These are phyloP conservation scores for Theristus sp. DNA, from an alignment of 2,888 invertebrate genomes.

Conservation along the genomic window DNA sequence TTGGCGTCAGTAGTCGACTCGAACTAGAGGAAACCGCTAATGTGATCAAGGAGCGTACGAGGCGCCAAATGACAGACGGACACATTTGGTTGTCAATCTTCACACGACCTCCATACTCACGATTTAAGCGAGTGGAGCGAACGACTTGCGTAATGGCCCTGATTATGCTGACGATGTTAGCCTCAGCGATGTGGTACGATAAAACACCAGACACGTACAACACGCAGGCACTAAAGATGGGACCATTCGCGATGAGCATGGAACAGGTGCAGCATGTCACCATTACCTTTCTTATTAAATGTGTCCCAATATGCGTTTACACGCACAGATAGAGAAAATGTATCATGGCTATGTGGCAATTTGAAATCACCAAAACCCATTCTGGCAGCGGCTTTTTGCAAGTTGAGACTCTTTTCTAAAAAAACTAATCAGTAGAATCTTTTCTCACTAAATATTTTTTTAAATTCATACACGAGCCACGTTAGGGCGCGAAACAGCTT, in stretches of 20 bases:
- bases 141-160: slow-evolving; percentile 37
- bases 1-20: slow-evolving; percentile 35
- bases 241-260: slow-evolving; percentile 35
- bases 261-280: too few species aligned
- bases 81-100: slow-evolving; percentile 38
- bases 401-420: too few species aligned
- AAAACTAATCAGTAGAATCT: too few species aligned
- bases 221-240: slow-evolving; percentile 29
- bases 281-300: too few species aligned
- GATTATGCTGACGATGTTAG: slow-evolving; percentile 36
- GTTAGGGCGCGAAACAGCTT: too few species aligned
- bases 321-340: too few species aligned
- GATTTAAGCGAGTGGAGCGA: slow-evolving; percentile 36
- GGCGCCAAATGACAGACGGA: slow-evolving; percentile 34
- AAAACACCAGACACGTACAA: slow-evolving; percentile 9
- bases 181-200: slow-evolving; percentile 38
- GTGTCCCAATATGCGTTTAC: too few species aligned
- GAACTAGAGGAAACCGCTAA: slow-evolving; percentile 35
- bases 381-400: too few species aligned
- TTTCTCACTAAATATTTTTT: too few species aligned
- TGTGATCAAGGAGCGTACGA: slow-evolving; percentile 32
- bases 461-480: too few species aligned
- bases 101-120: slow-evolving; percentile 34
- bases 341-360: too few species aligned
- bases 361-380: too few species aligned